Percentiles rank a stretch among this genome's conserved stretches.
phyloP scores from a whole-genome alignment of 2,113 vertebrate species.

The Pangasianodon gigas region DNA sequence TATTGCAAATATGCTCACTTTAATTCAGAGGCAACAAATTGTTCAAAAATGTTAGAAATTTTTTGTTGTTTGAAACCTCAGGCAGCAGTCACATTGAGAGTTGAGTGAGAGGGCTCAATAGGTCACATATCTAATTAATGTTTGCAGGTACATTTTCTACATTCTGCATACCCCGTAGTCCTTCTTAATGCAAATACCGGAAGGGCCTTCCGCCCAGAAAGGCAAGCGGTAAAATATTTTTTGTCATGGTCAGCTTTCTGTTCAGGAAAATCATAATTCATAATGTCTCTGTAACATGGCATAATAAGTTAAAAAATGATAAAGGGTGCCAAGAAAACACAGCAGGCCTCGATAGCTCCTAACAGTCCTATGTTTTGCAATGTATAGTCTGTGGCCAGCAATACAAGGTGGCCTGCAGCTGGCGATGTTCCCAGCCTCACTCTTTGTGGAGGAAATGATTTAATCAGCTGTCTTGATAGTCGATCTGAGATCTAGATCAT shows the following conservation, averaged over 20 bases:
- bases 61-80: background rate
- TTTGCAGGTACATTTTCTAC: background rate
- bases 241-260: constrained; percentile 6
- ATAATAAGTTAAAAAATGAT: background rate
- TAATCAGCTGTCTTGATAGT: constrained; percentile 24
- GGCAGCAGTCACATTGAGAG: background rate
- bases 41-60: background rate
- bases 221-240: background rate
- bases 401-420: background rate
- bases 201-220: background rate
- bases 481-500: constrained; percentile 7
- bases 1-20: background rate
- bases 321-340: background rate
- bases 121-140: background rate
- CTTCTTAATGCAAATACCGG: background rate
- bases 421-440: constrained; percentile 30
- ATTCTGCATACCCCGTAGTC: background rate
- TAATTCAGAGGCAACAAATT: background rate
- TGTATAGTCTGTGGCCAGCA: constrained; percentile 12
- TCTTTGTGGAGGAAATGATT: constrained; percentile 32
- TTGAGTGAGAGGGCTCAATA: background rate
- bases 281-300: background rate
- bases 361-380: background rate
- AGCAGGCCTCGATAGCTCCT: background rate
- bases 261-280: background rate